Evolutionary conservation across 2,888 invertebrate genomes (phyloP).

Genomic region (Drosophila pegasa): DNA sequence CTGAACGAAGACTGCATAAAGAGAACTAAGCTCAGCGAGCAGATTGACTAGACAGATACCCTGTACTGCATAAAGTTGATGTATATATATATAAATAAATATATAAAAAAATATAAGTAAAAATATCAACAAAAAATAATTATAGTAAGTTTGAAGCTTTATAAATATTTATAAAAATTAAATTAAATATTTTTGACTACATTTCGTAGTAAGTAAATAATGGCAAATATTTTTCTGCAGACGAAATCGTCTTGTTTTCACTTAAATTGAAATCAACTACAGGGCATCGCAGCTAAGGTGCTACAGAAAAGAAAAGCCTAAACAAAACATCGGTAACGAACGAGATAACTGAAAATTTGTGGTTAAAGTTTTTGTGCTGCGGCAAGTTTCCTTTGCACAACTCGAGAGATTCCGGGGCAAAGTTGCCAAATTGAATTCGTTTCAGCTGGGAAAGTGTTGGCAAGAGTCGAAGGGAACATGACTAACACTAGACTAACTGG

Average conservation of each 20-base stretch:
- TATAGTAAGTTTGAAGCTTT: too few relatives aligned
- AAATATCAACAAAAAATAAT: not conserved
- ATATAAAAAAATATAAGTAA: not conserved
- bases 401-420: slow-evolving; percentile 40
- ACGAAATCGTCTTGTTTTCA: too few relatives aligned
- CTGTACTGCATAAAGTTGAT: slow-evolving; percentile 1
- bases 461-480: slow-evolving; percentile 2
- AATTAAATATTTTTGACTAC: not conserved
- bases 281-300: not conserved
- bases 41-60: slow-evolving; percentile 11
- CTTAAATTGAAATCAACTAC: too few relatives aligned
- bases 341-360: slow-evolving; percentile 33
- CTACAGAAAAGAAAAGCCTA: not conserved
- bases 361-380: slow-evolving; percentile 34
- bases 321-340: slow-evolving; percentile 24
- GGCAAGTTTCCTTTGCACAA: slow-evolving; percentile 51
- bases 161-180: not conserved
- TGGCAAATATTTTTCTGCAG: too few relatives aligned
- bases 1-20: slow-evolving; percentile 8
- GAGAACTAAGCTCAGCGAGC: not conserved
- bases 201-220: too few relatives aligned
- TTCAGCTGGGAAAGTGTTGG: slow-evolving; percentile 26
- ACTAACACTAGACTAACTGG: not conserved
- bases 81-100: not conserved
- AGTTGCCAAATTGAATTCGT: slow-evolving; percentile 19